Conservation (phyloP, 2,888 invertebrate genomes). For the Trachelus troglodyta region DNA sequence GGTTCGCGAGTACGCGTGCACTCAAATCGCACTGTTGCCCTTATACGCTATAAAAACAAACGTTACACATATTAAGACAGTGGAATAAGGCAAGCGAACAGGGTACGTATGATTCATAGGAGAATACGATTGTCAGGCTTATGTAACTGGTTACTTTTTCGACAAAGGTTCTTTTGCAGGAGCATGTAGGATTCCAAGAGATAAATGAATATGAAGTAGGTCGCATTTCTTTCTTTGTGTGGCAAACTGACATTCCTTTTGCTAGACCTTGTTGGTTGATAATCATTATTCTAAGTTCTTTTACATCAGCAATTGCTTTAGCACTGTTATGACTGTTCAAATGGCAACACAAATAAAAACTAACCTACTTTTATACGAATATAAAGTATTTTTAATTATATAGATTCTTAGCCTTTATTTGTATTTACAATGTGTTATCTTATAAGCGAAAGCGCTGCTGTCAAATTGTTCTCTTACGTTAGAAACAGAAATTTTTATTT, state of each 20-base stretch:
- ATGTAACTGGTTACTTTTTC: background rate
- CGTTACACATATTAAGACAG: background rate
- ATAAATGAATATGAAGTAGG: background rate
- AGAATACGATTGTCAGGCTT: background rate
- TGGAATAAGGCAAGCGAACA: background rate
- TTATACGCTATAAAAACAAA: constrained; percentile 15
- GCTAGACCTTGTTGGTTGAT: background rate
- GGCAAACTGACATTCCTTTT: background rate
- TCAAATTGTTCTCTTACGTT: background rate
- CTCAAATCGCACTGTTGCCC: constrained; percentile 24
- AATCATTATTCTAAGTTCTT: background rate
- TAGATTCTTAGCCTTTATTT: background rate
- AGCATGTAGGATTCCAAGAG: background rate
- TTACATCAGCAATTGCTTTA: background rate
- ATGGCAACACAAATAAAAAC: background rate
- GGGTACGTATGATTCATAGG: background rate
- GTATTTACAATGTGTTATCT: background rate
- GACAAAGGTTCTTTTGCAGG: background rate
- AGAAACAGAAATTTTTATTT: background rate
- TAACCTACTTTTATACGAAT: background rate
- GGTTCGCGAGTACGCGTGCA: constrained; percentile 33
- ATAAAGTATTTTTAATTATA: background rate
- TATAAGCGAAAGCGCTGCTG: background rate
- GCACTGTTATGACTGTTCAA: background rate
- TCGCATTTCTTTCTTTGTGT: background rate